phyloP scores from a whole-genome alignment of 2,888 invertebrate species.

The Orthonychiurus folsomi region DNA sequence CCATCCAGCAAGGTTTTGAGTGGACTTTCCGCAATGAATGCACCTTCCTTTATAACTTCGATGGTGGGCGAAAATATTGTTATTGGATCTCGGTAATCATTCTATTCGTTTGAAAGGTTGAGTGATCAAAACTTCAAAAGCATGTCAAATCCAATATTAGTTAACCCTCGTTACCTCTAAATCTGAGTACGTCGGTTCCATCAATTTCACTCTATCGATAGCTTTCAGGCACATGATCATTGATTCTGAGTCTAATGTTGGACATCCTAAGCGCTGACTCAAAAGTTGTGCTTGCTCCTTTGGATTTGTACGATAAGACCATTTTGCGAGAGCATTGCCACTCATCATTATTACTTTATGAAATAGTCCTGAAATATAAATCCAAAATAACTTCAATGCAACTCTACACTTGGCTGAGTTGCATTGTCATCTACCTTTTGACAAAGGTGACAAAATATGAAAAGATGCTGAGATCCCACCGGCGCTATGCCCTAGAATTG shows the following conservation, averaged over 20 bases:
- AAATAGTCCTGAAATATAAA: conserved; percentile 20
- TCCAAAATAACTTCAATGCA: background rate
- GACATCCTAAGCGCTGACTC: conserved; percentile 23
- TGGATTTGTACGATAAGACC: conserved; percentile 25
- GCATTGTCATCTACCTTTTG: background rate
- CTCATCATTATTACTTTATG: conserved; percentile 26
- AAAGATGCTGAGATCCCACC: too few species aligned
- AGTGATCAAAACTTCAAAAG: background rate
- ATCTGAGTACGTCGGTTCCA: conserved; percentile 5
- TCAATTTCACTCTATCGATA: conserved; percentile 16
- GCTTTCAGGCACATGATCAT: conserved; percentile 26
- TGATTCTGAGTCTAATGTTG: conserved; percentile 11
- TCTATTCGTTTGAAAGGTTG: too few species aligned
- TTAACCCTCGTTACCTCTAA: background rate
- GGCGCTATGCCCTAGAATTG: conserved; percentile 19
- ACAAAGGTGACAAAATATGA: background rate
- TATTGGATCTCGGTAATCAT: conserved; percentile 16
- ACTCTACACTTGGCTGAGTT: background rate
- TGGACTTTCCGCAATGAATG: background rate
- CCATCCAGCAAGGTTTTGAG: background rate
- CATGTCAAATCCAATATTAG: background rate
- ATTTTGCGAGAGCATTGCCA: conserved; percentile 31
- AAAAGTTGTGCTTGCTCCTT: conserved; percentile 20
- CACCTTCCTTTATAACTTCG: background rate
- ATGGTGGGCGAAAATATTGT: background rate